Base-by-base conservation (phyloP, 2,113 vertebrate species). In the Colius striatus region DNA sequence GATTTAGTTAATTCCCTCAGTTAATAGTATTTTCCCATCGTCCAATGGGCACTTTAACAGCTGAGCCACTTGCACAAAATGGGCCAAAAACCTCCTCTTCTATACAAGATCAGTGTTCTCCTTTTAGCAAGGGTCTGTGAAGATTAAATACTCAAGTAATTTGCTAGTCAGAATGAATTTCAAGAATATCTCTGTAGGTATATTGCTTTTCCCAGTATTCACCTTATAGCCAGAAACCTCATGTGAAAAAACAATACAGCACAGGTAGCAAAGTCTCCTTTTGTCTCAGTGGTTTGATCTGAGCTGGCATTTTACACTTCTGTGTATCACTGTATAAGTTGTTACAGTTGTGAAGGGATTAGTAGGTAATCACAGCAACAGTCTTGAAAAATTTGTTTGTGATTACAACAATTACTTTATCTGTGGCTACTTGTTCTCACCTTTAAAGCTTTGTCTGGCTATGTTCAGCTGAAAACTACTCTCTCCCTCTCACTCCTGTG, bases 1-100 rank as follows among this genome's bases (percentile, higher is more conserved):
- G 84, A 96, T 90, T 48, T 81, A 84, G 78, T 86, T 94, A 94
- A 85, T 86, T 91, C 58, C 83, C 47, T 23, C 32, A 71, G 25
- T 57, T 79, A 92, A 68, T 43, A 82, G 26, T 23, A 78, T 77
- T 91, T 94, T 89, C 43, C 68, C 25, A 14, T 86, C 68, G 45
- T 84, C 67, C n/a, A 48, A 1, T 67, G 82, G 65, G 57, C 13
- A 20, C 45, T 61, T 27, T 34, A 92, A 77, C 47, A 90, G 54
- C 41, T 94, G 78, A 95, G 36, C 53, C 13, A 73, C 38, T 45
- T 86, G 34, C 45, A 79, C 36, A 73, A 78, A 92, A 53, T 47
- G 14, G 30, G 32, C 66, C 50, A 90, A 71, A 94, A 84, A 43
- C 30, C 17, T 25, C 54, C 65, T 92, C 14, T 22, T 78, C 43